phyloP scores from a whole-genome alignment of 2,888 invertebrate genomes.

The Harmothoe impar region DNA sequence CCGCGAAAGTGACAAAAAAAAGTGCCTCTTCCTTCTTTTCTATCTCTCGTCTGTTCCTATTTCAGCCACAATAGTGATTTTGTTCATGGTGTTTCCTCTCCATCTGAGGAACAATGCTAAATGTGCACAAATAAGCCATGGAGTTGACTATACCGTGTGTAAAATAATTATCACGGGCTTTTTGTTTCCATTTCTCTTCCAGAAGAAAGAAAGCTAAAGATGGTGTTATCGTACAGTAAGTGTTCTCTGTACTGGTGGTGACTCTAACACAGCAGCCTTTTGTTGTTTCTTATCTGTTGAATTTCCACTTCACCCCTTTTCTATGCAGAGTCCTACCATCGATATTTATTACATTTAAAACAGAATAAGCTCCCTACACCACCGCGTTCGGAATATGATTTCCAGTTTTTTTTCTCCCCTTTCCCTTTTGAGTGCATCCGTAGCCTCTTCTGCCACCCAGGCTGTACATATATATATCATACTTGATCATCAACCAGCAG shows the following conservation, averaged over 20 bases:
- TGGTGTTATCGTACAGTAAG: constrained; percentile 54
- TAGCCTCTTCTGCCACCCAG: constrained; percentile 32
- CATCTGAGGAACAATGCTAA: not conserved
- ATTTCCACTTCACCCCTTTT: constrained; percentile 15
- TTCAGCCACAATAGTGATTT: not conserved
- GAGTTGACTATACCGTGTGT: not conserved
- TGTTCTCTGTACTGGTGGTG: constrained; percentile 35
- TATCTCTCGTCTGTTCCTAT: not conserved
- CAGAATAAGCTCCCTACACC: not conserved
- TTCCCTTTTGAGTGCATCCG: not conserved
- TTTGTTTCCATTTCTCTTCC: constrained; percentile 52
- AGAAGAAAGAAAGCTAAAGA: constrained; percentile 53
- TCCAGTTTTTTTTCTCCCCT: not conserved
- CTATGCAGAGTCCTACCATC: not conserved
- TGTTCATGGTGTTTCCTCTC: not conserved
- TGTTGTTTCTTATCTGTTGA: not conserved
- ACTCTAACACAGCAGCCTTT: constrained; percentile 26
- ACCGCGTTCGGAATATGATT: not conserved
- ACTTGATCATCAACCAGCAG: not conserved
- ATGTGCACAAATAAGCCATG: not conserved
- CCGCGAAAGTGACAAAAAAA: no score
- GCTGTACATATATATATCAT: constrained; percentile 12
- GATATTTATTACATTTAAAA: not conserved
- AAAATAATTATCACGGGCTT: constrained; percentile 44
- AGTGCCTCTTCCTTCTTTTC: no score